Evolutionary conservation across 2,888 invertebrate genomes (phyloP).

Genomic region (Pediacus dermestoides): DNA sequence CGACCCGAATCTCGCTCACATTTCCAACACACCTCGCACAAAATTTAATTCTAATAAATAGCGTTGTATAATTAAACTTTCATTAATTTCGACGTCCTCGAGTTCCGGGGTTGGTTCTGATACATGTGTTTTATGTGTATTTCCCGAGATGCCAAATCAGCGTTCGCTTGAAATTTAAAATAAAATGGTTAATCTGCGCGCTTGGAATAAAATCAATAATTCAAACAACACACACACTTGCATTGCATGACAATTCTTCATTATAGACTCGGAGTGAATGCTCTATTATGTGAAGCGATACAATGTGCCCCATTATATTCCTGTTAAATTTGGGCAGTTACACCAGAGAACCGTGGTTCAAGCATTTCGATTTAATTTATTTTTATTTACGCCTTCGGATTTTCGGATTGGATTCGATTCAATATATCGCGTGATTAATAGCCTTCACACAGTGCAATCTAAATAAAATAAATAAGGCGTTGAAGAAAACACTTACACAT

Average conservation of each 20-base stretch:
- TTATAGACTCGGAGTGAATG: constrained; percentile 31
- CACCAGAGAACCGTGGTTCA: constrained; percentile 16
- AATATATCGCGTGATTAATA: constrained; percentile 26
- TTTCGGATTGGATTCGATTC: constrained; percentile 18
- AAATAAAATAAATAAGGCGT: constrained; percentile 12
- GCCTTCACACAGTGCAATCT: constrained; percentile 6
- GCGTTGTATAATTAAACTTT: constrained; percentile 21
- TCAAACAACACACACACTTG: constrained; percentile 27
- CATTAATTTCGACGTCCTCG: constrained; percentile 12
- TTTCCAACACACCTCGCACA: too few relatives aligned
- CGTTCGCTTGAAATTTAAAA: too few relatives aligned
- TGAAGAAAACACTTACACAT: constrained; percentile 59
- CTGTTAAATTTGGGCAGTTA: constrained; percentile 29
- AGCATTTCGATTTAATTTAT: constrained; percentile 26
- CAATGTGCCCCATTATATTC: constrained; percentile 30
- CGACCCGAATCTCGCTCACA: too few relatives aligned
- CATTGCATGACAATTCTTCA: constrained; percentile 37
- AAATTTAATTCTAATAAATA: constrained; percentile 5
- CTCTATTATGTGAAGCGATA: constrained; percentile 31
- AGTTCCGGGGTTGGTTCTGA: background rate
- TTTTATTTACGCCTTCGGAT: constrained; percentile 19
- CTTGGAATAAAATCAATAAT: constrained; percentile 27
- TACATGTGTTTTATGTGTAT: constrained; percentile 4
- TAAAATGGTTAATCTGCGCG: constrained; percentile 17
- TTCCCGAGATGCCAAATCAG: constrained; percentile 15